These are phyloP conservation scores for Cataglyphis livida DNA, from an alignment of 2,888 invertebrate species.

Conservation along the genomic window DNA sequence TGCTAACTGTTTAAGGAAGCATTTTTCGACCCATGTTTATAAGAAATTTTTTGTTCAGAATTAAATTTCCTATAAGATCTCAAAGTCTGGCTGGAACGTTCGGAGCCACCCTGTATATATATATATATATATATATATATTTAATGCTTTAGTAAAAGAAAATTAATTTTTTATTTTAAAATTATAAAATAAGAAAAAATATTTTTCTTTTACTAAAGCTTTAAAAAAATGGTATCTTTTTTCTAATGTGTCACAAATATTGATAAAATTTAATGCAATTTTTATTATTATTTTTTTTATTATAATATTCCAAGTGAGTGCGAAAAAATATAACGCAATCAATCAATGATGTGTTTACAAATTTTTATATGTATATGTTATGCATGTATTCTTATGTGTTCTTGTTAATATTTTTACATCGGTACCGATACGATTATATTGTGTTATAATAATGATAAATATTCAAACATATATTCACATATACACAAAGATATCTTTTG, in stretches of 20 bases:
- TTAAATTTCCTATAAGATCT: no score
- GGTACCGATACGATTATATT: neutral
- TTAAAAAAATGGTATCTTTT: neutral
- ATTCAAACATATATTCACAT: neutral
- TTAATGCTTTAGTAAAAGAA: no score
- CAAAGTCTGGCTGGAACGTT: no score
- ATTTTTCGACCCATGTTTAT: no score
- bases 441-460: constrained; percentile 37
- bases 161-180: neutral
- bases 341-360: neutral
- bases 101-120: no score
- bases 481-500: neutral
- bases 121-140: no score
- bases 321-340: constrained; percentile 12
- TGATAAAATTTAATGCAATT: neutral
- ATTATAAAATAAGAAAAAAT: neutral
- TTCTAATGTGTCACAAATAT: neutral
- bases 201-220: neutral
- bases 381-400: neutral
- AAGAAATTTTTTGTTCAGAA: no score
- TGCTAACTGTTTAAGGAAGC: no score
- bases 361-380: neutral
- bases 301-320: neutral
- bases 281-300: neutral
- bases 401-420: constrained; percentile 20